phyloP scores from a whole-genome alignment of 2,113 vertebrate genomes.

The Chunga burmeisteri region DNA sequence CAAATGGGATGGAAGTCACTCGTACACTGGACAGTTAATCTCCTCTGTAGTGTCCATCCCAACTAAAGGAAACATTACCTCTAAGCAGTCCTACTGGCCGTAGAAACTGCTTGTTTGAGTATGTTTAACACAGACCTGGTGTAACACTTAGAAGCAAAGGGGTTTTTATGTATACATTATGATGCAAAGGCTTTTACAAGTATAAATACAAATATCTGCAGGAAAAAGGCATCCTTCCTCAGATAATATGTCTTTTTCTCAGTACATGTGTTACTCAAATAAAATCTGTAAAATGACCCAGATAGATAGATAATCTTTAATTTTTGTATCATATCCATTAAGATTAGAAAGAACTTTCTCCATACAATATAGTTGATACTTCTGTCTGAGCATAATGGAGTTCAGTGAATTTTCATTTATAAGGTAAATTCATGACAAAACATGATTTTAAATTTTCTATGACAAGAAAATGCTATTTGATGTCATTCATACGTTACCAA shows the following conservation, averaged over 20 bases:
- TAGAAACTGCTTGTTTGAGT: background rate
- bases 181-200: background rate
- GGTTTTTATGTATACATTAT: background rate
- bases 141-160: background rate
- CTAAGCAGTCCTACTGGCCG: background rate
- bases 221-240: background rate
- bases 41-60: background rate
- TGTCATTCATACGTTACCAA: background rate
- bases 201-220: background rate
- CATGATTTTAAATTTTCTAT: background rate
- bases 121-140: background rate
- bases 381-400: background rate
- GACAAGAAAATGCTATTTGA: background rate
- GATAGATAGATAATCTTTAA: background rate
- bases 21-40: background rate
- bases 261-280: background rate
- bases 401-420: slow-evolving; percentile 5
- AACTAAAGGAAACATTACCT: background rate
- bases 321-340: background rate
- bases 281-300: background rate
- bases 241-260: background rate
- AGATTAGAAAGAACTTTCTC: background rate
- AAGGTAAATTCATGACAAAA: background rate
- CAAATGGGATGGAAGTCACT: background rate
- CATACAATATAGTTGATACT: background rate